A percentile compares a stretch with the other conserved stretches of the same genome.
These are phyloP conservation scores for Mycalesis mineus DNA, from an alignment of 2,888 invertebrate species.

Conservation along the genomic window DNA sequence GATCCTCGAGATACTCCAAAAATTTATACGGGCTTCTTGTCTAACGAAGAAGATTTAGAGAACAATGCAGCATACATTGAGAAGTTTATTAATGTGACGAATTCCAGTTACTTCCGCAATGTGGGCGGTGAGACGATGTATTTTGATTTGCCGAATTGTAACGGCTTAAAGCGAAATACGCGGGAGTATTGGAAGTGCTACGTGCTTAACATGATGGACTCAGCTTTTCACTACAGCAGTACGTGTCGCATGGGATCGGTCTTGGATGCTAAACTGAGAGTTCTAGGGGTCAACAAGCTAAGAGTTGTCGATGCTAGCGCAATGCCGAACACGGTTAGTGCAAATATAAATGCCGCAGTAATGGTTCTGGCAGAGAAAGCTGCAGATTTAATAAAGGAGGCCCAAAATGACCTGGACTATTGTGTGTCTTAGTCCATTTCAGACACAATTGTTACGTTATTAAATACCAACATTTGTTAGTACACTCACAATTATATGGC, in stretches of 20 bases:
- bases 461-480: too few relatives aligned
- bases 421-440: too few relatives aligned
- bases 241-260: constrained; percentile 43
- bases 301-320: too few relatives aligned
- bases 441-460: too few relatives aligned
- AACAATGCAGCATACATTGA: constrained; percentile 31
- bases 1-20: constrained; percentile 57
- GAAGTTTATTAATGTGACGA: constrained; percentile 35
- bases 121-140: constrained; percentile 33
- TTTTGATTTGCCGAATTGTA: constrained; percentile 31
- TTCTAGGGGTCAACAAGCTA: constrained; percentile 33
- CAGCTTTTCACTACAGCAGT: constrained; percentile 38
- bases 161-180: constrained; percentile 6
- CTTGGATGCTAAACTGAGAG: constrained; percentile 35
- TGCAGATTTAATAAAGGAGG: too few relatives aligned
- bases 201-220: constrained; percentile 33
- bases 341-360: too few relatives aligned
- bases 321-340: too few relatives aligned
- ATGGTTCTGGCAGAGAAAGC: too few relatives aligned
- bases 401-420: too few relatives aligned
- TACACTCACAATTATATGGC: too few relatives aligned
- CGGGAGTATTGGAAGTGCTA: constrained; percentile 38
- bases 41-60: constrained; percentile 34
- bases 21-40: constrained; percentile 32
- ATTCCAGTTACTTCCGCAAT: constrained; percentile 34